Evolutionary conservation across 2,113 vertebrate genomes (phyloP).

Genomic region (Fulmarus glacialis): DNA sequence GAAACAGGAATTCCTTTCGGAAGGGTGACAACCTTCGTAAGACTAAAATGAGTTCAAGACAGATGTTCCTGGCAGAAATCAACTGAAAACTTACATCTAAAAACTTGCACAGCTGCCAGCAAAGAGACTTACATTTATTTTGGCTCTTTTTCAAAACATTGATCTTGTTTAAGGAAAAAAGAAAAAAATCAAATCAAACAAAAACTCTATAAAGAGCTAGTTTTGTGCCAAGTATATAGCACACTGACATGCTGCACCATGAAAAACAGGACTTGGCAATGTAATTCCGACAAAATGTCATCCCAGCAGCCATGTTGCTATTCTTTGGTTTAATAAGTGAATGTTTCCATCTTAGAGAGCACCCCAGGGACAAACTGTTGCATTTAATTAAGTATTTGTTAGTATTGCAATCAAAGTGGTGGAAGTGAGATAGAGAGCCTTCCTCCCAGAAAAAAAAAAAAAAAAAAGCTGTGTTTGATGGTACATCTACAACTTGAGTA

Average conservation of each 20-base stretch:
- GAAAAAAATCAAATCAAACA: background rate
- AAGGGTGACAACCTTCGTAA: constrained; percentile 68
- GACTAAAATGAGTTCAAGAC: constrained; percentile 22
- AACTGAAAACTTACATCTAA: constrained; percentile 23
- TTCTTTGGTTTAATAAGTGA: background rate
- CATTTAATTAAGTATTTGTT: background rate
- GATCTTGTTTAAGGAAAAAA: background rate
- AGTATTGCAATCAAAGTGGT: background rate
- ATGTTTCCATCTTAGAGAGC: background rate
- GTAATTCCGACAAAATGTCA: background rate
- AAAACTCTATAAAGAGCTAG: background rate
- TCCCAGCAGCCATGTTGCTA: background rate
- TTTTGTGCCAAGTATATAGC: background rate
- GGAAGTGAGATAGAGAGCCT: background rate
- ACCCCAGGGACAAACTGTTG: background rate
- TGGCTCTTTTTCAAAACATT: background rate
- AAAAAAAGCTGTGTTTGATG: background rate
- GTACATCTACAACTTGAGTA: background rate
- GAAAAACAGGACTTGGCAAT: background rate
- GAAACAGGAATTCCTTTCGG: constrained; percentile 81
- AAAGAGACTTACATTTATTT: constrained; percentile 45
- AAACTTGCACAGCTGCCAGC: constrained; percentile 30
- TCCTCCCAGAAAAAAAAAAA: background rate
- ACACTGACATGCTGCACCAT: background rate
- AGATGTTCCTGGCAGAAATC: constrained; percentile 72